A percentile compares a stretch with the other conserved stretches of the same genome.
Evolutionary conservation across 2,888 invertebrate species (phyloP).

Genomic region (Amblyteles armatorius): DNA sequence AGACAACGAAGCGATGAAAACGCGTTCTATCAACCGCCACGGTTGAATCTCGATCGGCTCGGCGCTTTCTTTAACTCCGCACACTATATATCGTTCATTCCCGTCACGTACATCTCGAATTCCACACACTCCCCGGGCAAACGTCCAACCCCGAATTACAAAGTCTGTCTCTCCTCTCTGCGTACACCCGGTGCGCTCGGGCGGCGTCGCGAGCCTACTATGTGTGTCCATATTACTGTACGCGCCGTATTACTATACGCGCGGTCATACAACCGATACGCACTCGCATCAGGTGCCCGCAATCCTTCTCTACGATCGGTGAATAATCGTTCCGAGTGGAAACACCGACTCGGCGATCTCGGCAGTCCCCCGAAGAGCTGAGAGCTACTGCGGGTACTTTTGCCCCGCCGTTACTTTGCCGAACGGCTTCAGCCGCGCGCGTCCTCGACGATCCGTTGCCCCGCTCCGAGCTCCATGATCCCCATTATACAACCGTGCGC

Average conservation of each 20-base stretch:
- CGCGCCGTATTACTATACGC: neutral
- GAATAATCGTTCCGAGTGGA: conserved; percentile 54
- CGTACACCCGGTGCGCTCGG: conserved; percentile 52
- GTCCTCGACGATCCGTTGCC: conserved; percentile 23
- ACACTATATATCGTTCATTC: conserved; percentile 54
- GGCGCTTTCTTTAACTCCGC: conserved; percentile 28
- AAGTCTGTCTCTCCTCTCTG: conserved; percentile 55
- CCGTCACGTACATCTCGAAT: conserved; percentile 67
- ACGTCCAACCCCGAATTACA: conserved; percentile 65
- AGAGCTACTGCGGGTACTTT: conserved; percentile 33
- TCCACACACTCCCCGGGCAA: conserved; percentile 64
- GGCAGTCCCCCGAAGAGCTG: conserved; percentile 16
- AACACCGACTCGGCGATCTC: conserved; percentile 46
- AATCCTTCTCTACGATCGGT: conserved; percentile 42
- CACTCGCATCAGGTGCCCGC: conserved; percentile 48
- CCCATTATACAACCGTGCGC: conserved; percentile 58
- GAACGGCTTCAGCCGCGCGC: neutral
- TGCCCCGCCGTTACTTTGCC: conserved; percentile 23
- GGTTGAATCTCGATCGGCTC: conserved; percentile 63
- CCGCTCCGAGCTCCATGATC: conserved; percentile 56
- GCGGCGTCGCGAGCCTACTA: neutral
- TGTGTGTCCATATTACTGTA: conserved; percentile 5
- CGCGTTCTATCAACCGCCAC: conserved; percentile 50
- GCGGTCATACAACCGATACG: neutral
- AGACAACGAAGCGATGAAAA: conserved; percentile 43